phyloP scores from a whole-genome alignment of 1,140 invertebrate species.

The Drosophila virilis region DNA sequence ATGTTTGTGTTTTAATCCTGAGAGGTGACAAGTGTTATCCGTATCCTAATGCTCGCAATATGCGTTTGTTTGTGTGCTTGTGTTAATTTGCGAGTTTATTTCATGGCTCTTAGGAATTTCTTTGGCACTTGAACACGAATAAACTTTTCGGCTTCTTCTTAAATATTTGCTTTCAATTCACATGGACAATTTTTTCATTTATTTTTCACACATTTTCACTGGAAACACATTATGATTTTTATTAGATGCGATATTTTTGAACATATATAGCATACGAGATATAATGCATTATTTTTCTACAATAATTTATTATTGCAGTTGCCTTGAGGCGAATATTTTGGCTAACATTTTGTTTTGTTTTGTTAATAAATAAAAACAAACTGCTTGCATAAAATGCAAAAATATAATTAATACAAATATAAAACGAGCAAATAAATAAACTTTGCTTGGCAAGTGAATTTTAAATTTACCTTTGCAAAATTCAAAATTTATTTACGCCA shows the following conservation, averaged over 20 bases:
- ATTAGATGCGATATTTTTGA: slow-evolving; percentile 44
- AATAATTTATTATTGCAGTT: slow-evolving; percentile 70
- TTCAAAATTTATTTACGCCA: background rate
- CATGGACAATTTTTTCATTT: slow-evolving; percentile 23
- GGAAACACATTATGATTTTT: slow-evolving; percentile 58
- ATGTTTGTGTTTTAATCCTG: slow-evolving; percentile 64
- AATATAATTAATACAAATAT: slow-evolving; percentile 32
- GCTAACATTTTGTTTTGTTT: slow-evolving; percentile 1
- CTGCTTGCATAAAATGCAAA: slow-evolving; percentile 19
- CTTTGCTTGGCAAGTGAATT: slow-evolving; percentile 1
- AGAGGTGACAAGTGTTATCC: slow-evolving; percentile 57
- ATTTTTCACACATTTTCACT: slow-evolving; percentile 51
- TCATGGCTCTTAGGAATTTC: slow-evolving; percentile 46
- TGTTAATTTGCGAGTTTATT: slow-evolving; percentile 55
- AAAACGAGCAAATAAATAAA: slow-evolving; percentile 3
- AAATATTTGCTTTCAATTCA: slow-evolving; percentile 33
- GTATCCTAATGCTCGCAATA: slow-evolving; percentile 43
- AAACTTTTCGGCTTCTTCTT: slow-evolving; percentile 30
- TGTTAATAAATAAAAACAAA: slow-evolving; percentile 23
- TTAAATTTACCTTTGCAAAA: slow-evolving; percentile 9
- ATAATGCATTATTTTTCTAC: slow-evolving; percentile 44
- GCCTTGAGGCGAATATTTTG: slow-evolving; percentile 53
- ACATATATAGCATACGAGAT: slow-evolving; percentile 24
- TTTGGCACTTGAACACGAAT: slow-evolving; percentile 33
- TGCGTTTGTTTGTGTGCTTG: slow-evolving; percentile 30